Conservation (phyloP, 2,797 vertebrate species). For the Mormyrops attenuatus region DNA sequence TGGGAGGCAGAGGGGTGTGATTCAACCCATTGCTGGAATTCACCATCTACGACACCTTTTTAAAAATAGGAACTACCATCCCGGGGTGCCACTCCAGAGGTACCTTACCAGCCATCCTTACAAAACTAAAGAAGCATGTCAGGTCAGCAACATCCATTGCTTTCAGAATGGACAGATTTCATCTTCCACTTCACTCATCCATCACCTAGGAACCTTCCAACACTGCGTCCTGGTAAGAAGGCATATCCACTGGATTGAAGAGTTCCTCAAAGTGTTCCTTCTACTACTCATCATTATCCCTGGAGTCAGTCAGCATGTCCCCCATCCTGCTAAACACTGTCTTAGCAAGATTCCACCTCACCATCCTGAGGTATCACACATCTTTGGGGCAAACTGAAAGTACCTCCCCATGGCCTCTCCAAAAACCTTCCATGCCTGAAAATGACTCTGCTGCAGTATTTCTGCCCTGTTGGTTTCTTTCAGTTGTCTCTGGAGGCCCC, state of each 20-base stretch:
- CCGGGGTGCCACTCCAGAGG: neutral
- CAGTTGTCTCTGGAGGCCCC: neutral
- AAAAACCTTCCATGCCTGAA: neutral
- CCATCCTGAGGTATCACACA: neutral
- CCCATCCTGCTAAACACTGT: neutral
- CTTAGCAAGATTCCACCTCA: neutral
- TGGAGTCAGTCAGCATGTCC: neutral
- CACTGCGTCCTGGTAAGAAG: neutral
- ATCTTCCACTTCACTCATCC: neutral
- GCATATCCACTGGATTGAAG: neutral
- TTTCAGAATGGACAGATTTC: neutral
- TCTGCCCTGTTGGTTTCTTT: neutral
- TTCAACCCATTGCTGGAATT: neutral
- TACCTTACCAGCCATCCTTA: neutral
- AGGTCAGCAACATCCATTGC: neutral
- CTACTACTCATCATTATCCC: neutral
- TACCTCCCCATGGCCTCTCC: neutral
- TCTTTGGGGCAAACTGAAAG: neutral
- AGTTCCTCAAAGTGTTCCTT: neutral
- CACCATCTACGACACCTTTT: neutral
- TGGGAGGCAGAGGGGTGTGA: neutral
- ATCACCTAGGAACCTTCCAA: neutral
- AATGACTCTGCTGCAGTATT: neutral
- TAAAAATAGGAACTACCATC: neutral
- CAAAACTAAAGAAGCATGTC: neutral